Evolutionary conservation across 2,888 invertebrate genomes (phyloP).

Genomic region (Hirtodrosophila cameraria): DNA sequence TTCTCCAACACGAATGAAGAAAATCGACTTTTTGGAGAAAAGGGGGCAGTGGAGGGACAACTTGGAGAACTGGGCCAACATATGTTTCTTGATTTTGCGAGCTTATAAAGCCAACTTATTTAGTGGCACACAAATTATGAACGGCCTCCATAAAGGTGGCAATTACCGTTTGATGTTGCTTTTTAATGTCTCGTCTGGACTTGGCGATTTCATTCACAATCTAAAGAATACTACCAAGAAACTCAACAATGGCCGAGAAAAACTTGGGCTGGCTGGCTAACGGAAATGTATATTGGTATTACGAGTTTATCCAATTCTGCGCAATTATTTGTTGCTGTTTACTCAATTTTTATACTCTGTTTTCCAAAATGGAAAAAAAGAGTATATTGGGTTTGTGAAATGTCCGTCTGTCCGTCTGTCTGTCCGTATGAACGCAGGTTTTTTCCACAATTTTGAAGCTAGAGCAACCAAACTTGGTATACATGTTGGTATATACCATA

Average conservation of each 20-base stretch:
- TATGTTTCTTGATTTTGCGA: conserved; percentile 33
- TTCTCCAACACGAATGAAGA: conserved; percentile 27
- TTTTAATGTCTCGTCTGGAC: conserved; percentile 38
- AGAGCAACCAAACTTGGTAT: no score
- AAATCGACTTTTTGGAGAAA: background rate
- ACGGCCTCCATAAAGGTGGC: conserved; percentile 47
- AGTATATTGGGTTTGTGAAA: no score
- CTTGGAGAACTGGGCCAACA: conserved; percentile 29
- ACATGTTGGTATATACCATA: no score
- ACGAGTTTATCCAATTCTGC: conserved; percentile 8
- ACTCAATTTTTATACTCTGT: no score
- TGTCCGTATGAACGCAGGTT: no score
- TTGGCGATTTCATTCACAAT: background rate
- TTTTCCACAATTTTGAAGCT: no score
- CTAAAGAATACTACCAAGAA: background rate
- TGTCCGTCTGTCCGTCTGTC: no score
- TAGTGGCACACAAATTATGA: conserved; percentile 51
- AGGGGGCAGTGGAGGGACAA: background rate
- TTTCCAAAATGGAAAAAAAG: no score
- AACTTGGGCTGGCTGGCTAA: conserved; percentile 17
- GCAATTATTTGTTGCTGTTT: conserved; percentile 39
- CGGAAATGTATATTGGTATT: conserved; percentile 38
- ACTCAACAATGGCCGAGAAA: conserved; percentile 28
- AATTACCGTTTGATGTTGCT: conserved; percentile 55
- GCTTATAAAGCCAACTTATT: conserved; percentile 33